Evolutionary conservation across 2,797 vertebrate species (phyloP), one percentile per base, ranked within the genome.

Genomic region (Acanthurus leucopareius): DNA sequence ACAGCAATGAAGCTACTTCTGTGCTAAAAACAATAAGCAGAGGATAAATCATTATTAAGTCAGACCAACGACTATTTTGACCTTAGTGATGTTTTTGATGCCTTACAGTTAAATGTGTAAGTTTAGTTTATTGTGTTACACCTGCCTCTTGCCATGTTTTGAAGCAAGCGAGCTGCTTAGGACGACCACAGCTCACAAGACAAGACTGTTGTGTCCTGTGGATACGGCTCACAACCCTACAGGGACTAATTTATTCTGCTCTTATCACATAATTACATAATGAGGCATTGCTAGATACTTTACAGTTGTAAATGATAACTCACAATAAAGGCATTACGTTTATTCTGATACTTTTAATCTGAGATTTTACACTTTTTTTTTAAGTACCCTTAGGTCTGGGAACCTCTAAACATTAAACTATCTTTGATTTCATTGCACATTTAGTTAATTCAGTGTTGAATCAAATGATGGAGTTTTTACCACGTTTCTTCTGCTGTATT

Each of bases 401-500:
- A 25, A 25, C 25, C 25, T 25, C 3, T 25, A 25, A 25, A 25
- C 25, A 25, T 25, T 25, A 25, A 25, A 25, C 25, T n/a, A n/a
- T n/a, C n/a, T 0, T 16, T 11, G 25, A 47, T 47, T 7, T 7
- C 8, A 25, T 17, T 2, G 4, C 17, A 20, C n/a, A 11, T 44
- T 45, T 35, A 20, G 44, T 58, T 42, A 0, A 13, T 53, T 40
- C 35, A 16, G 10, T 17, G 1, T n/a, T 56, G 2, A 49, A 25
- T 28, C 16, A 1, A 61, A 32, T 7, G 0, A 3, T 25, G 1
- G 13, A 28, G 19, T 25, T 4, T 11, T n/a, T 53, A 16, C 22
- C 20, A 49, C 17, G 13, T 25, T 47, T 25, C 13, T 17, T 28
- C 16, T 28, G 19, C 28, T 52, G 4, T 61, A 84, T 65, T 90